phyloP scores from a whole-genome alignment of 2,113 vertebrate species.

The Genyomyrus donnyi region DNA sequence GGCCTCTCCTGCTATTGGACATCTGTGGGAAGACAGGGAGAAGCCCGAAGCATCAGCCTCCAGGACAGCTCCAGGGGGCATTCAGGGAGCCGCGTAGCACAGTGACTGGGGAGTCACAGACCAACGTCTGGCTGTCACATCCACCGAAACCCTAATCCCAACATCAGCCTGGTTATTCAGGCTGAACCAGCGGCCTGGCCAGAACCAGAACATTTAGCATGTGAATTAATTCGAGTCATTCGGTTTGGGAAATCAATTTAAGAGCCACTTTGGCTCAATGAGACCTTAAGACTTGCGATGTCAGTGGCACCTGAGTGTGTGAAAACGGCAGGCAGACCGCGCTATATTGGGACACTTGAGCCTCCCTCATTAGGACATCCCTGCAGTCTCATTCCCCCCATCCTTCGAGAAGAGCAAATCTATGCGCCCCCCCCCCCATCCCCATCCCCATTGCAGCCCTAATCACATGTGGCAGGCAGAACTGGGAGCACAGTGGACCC shows the following conservation, averaged over 20 bases:
- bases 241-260: not conserved
- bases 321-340: too few relatives aligned
- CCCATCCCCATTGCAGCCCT: not conserved
- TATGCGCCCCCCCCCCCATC: not conserved
- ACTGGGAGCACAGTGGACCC: not conserved
- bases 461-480: not conserved
- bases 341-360: not conserved
- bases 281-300: not conserved
- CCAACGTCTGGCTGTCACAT: not conserved
- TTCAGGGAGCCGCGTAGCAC: not conserved
- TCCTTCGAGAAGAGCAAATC: not conserved
- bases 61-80: too few relatives aligned
- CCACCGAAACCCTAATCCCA: not conserved
- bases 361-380: not conserved
- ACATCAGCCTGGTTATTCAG: not conserved
- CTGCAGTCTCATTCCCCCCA: not conserved
- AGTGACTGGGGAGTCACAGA: not conserved
- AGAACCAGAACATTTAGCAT: not conserved
- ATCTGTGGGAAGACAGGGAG: conserved; percentile 56
- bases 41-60: conserved; percentile 4
- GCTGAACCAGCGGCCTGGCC: not conserved
- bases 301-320: not conserved
- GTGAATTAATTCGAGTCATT: not conserved
- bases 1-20: conserved; percentile 81
- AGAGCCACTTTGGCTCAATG: not conserved